These are phyloP conservation scores for Laodelphax striatellus DNA, from an alignment of 1,140 invertebrate species.

Conservation along the genomic window DNA sequence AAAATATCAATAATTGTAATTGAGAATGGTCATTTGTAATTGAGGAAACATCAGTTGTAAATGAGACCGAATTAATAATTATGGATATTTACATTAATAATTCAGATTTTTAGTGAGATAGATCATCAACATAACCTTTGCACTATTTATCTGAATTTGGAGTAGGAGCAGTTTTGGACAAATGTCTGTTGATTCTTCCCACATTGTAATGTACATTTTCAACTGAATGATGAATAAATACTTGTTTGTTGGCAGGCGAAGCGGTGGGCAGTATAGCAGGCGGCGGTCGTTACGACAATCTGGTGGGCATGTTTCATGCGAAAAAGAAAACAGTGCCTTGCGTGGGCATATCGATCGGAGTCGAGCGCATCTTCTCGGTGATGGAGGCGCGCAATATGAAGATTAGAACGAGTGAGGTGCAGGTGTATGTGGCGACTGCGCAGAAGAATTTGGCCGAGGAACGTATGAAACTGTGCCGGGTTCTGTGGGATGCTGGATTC, in stretches of 20 bases:
- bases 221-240: too few relatives aligned
- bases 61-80: too few relatives aligned
- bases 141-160: too few relatives aligned
- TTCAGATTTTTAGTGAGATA: too few relatives aligned
- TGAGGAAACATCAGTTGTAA: too few relatives aligned
- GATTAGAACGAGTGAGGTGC: constrained; percentile 70
- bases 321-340: constrained; percentile 89
- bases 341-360: constrained; percentile 93
- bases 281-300: constrained; percentile 94
- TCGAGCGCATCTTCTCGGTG: constrained; percentile 92
- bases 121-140: too few relatives aligned
- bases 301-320: constrained; percentile 95
- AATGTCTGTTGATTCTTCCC: too few relatives aligned
- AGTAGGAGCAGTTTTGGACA: too few relatives aligned
- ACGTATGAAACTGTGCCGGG: constrained; percentile 69
- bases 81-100: too few relatives aligned
- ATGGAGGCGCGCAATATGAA: constrained; percentile 62
- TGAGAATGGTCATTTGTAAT: too few relatives aligned
- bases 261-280: constrained; percentile 90
- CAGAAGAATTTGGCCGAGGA: constrained; percentile 90
- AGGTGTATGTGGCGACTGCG: constrained; percentile 88
- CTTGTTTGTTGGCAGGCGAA: constrained; percentile 29
- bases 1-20: too few relatives aligned
- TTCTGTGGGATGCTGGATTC: constrained; percentile 80
- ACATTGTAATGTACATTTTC: too few relatives aligned